phyloP scores from a whole-genome alignment of 2,797 vertebrate species.

The Epinephelus awoara region DNA sequence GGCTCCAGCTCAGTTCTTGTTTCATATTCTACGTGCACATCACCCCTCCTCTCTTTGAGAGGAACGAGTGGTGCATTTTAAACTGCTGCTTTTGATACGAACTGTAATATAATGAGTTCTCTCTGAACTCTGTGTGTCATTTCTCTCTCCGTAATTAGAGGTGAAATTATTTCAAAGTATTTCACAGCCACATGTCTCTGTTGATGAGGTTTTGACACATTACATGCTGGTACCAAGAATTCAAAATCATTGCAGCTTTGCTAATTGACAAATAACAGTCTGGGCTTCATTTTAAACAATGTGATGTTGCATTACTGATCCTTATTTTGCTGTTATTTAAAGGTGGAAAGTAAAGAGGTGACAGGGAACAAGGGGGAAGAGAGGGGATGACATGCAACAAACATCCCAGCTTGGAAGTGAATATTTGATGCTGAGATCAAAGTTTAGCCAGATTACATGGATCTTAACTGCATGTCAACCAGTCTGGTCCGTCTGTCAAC shows the following conservation, averaged over 20 bases:
- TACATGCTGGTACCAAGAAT: background rate
- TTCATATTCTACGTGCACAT: background rate
- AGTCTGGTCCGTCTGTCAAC: background rate
- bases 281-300: background rate
- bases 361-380: background rate
- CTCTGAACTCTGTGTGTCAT: background rate
- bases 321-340: background rate
- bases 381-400: background rate
- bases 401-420: background rate
- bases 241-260: background rate
- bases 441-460: background rate
- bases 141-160: background rate
- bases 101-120: background rate
- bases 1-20: constrained; percentile 29
- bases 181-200: background rate
- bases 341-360: background rate
- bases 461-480: background rate
- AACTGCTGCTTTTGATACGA: constrained; percentile 1
- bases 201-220: too few relatives aligned
- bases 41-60: constrained; percentile 1
- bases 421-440: background rate
- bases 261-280: background rate
- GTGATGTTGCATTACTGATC: too few relatives aligned
- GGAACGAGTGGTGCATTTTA: constrained; percentile 19
- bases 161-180: background rate